These are phyloP conservation scores for Dromaius novaehollandiae DNA, from an alignment of 2,113 vertebrate species.

Conservation along the genomic window DNA sequence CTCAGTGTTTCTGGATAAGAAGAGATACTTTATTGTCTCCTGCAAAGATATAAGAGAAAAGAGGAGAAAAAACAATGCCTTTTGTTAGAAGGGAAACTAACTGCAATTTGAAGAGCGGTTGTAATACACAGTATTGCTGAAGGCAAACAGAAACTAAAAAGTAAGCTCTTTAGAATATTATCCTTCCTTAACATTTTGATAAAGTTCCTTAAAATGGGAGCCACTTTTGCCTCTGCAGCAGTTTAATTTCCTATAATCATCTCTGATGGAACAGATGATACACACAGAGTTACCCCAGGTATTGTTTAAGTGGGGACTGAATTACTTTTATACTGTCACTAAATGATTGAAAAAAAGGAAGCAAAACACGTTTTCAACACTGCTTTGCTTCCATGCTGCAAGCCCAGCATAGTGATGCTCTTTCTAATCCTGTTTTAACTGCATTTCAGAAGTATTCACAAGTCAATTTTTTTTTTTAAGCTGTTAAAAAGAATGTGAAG, in stretches of 20 bases:
- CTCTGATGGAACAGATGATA: conserved; percentile 69
- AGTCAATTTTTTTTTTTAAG: conserved; percentile 42
- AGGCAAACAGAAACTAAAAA: conserved; percentile 63
- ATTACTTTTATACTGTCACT: conserved; percentile 71
- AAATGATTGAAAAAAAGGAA: conserved; percentile 62
- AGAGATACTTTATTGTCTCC: conserved; percentile 69
- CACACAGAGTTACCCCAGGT: conserved; percentile 69
- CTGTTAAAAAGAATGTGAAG: conserved; percentile 47
- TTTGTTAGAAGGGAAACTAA: conserved; percentile 55
- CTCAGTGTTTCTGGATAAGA: conserved; percentile 71
- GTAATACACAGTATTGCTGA: conserved; percentile 55
- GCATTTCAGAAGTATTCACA: conserved; percentile 52
- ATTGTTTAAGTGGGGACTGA: conserved; percentile 70
- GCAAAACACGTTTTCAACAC: conserved; percentile 38
- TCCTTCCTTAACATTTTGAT: conserved; percentile 68
- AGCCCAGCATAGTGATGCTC: conserved; percentile 54
- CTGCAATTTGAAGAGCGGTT: conserved; percentile 36
- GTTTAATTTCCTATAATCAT: conserved; percentile 74
- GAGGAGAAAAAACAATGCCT: conserved; percentile 33
- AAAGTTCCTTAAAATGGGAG: conserved; percentile 64
- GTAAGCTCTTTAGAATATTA: conserved; percentile 63
- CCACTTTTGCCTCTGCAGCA: conserved; percentile 57
- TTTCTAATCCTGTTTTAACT: conserved; percentile 66
- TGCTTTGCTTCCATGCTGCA: conserved; percentile 51
- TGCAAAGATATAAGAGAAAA: conserved; percentile 45